A percentile compares a stretch with the other conserved stretches of the same genome.
phyloP scores from a whole-genome alignment of 2,888 invertebrate genomes.

The Marronus borbonicus region DNA sequence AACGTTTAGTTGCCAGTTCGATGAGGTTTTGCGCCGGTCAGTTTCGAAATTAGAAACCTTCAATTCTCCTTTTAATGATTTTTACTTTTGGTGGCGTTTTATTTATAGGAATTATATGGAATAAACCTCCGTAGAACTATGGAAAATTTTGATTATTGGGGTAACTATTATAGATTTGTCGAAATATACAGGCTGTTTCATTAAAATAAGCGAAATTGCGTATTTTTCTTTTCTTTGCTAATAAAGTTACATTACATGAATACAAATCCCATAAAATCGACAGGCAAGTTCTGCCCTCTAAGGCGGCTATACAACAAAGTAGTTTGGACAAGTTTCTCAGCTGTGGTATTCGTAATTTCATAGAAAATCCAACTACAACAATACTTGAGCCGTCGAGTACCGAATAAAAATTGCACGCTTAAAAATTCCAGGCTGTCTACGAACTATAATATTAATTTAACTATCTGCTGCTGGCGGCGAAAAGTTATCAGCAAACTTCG shows the following conservation, averaged over 20 bases:
- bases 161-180: too few relatives aligned
- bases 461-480: neutral
- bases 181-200: too few relatives aligned
- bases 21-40: neutral
- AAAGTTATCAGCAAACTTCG: neutral
- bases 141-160: too few relatives aligned
- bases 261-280: too few relatives aligned
- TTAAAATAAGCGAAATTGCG: too few relatives aligned
- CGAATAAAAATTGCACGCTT: neutral
- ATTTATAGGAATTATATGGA: neutral
- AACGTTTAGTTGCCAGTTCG: conserved; percentile 1
- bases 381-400: neutral
- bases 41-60: neutral
- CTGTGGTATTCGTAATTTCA: neutral
- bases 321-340: too few relatives aligned
- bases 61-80: neutral
- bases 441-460: neutral
- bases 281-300: too few relatives aligned
- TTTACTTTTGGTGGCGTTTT: neutral
- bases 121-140: too few relatives aligned
- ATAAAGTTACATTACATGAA: too few relatives aligned
- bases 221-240: too few relatives aligned
- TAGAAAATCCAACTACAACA: neutral
- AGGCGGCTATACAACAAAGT: too few relatives aligned
- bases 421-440: neutral